A percentile compares a stretch with the other conserved stretches of the same genome.
Evolutionary conservation across 1,140 invertebrate genomes (phyloP).

Genomic region (Dendroctonus valens): DNA sequence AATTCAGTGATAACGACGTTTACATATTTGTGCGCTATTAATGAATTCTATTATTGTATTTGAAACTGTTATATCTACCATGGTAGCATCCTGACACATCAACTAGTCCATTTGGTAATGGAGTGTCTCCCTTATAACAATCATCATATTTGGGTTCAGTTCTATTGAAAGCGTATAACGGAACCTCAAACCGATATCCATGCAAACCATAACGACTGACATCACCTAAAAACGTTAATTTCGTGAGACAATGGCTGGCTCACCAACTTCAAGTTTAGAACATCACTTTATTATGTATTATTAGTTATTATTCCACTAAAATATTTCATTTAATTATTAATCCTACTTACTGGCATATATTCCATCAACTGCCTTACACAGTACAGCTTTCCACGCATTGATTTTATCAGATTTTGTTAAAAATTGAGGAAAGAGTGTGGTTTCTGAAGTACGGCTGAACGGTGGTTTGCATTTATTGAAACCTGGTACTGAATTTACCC

Average conservation of each 20-base stretch:
- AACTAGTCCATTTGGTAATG: not conserved
- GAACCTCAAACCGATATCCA: not conserved
- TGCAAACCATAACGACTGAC: not conserved
- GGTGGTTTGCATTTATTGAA: not conserved
- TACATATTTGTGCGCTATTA: no score
- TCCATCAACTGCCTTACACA: not conserved
- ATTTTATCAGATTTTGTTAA: slow-evolving; percentile 2
- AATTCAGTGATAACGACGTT: no score
- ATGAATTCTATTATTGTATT: no score
- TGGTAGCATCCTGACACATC: not conserved
- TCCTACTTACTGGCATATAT: not conserved
- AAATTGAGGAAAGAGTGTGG: slow-evolving; percentile 16
- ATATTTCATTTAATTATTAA: not conserved
- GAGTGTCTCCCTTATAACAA: slow-evolving; percentile 4
- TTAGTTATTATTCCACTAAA: not conserved
- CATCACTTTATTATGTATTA: no score
- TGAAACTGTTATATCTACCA: not conserved
- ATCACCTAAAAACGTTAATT: not conserved
- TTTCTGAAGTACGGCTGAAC: slow-evolving; percentile 11
- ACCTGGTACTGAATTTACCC: not conserved
- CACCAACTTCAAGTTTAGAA: no score
- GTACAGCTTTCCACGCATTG: slow-evolving; percentile 7
- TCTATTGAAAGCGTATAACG: not conserved
- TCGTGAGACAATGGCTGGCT: not conserved
- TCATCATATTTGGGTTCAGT: not conserved